Conservation (phyloP, 2,888 invertebrate genomes). For the Cylloceria caligata region DNA sequence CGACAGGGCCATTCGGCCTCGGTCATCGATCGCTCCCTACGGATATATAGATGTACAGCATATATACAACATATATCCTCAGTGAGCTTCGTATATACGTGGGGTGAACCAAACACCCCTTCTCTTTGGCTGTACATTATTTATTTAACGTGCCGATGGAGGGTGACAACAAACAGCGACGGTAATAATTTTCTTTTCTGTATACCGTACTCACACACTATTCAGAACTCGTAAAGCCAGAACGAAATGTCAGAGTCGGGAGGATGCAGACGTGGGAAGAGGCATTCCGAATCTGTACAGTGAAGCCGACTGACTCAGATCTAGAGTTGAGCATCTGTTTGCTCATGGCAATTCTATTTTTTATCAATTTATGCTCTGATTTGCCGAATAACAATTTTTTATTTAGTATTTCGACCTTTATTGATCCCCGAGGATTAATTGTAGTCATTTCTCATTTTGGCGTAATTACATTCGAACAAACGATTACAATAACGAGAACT, state of each 20-base stretch:
- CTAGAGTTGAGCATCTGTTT: neutral
- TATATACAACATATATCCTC: constrained; percentile 44
- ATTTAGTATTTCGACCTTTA: neutral
- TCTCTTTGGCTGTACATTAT: constrained; percentile 46
- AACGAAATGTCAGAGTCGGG: neutral
- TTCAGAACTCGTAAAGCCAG: constrained; percentile 27
- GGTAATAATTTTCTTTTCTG: constrained; percentile 40
- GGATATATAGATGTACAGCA: constrained; percentile 53
- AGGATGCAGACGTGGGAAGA: constrained; percentile 6
- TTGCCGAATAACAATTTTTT: neutral
- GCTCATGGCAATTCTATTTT: neutral
- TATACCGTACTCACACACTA: neutral
- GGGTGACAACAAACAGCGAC: constrained; percentile 48
- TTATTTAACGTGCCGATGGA: constrained; percentile 59
- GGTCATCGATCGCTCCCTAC: constrained; percentile 68
- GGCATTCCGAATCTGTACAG: neutral
- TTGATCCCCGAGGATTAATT: no score
- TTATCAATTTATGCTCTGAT: neutral
- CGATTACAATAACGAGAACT: no score
- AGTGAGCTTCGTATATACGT: constrained; percentile 16
- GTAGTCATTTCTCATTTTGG: no score
- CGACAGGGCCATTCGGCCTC: constrained; percentile 66
- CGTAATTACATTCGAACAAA: no score
- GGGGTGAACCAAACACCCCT: constrained; percentile 45
- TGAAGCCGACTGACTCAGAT: constrained; percentile 1